Evolutionary conservation across 1,140 invertebrate species (phyloP).

Genomic region (Polyergus mexicanus): DNA sequence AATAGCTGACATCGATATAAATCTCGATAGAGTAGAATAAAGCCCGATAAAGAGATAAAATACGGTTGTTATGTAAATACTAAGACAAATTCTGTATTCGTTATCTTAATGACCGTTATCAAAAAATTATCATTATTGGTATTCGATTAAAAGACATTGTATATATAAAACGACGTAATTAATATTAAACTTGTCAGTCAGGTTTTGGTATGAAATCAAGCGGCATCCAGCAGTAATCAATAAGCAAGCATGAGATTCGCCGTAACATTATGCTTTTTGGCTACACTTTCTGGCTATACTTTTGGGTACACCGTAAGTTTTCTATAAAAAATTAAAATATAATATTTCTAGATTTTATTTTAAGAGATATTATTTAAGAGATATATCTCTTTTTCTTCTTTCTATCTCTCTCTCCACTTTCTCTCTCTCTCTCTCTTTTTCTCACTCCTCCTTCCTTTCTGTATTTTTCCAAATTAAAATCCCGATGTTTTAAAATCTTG

Average conservation of each 20-base stretch:
- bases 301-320: conserved; percentile 28
- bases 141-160: conserved; percentile 14
- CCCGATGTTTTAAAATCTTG: background rate
- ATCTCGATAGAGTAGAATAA: conserved; percentile 7
- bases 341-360: background rate
- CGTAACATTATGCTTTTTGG: conserved; percentile 18
- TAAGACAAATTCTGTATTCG: conserved; percentile 19
- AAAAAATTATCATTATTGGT: conserved; percentile 24
- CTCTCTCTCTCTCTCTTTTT: too few species aligned
- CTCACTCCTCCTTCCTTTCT: too few species aligned
- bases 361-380: too few species aligned
- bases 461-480: too few species aligned
- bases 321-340: conserved; percentile 7
- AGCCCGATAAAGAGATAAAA: background rate
- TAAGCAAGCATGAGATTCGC: conserved; percentile 14
- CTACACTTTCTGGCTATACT: background rate
- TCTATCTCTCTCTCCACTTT: too few species aligned
- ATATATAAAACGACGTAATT: conserved; percentile 44
- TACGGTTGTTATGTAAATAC: conserved; percentile 17
- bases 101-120: conserved; percentile 45
- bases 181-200: conserved; percentile 2
- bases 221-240: background rate
- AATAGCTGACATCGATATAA: conserved; percentile 2
- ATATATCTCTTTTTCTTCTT: background rate
- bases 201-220: conserved; percentile 12